Evolutionary conservation across 2,888 invertebrate genomes (phyloP), one percentile per base, ranked within the genome.

Genomic region (Trissoscelio sp.): DNA sequence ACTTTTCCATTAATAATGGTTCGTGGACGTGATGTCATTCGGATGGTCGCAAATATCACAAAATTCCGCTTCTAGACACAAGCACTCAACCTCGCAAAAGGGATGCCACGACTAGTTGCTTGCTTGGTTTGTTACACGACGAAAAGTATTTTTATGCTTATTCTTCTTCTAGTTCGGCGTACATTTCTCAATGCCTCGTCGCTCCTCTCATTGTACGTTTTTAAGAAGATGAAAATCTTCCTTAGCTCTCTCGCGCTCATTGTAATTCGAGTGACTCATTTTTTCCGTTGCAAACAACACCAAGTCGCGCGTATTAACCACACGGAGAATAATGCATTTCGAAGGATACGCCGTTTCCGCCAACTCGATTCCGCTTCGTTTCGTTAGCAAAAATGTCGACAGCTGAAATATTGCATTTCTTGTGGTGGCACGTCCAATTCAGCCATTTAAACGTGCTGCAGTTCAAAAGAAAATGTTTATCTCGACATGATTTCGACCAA

Each of bases 51-150:
- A 51, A 72, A 64, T 70, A 55, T 64, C 57, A 70, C 48, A 44
- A 64, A 70, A 78, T 57, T 53, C 16, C 67, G 39, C 74, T 51
- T 39, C 42, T 48, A 42, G 48, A 64, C 42, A 44, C 44, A 66
- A 48, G 12, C 53, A 70, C 78, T 70, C 70, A 60, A 70, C 78
- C 60, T 70, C 44, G 64, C 73, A 53, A 66, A 79, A 73, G 53
- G 62, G 48, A 69, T 70, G 62, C 74, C 62, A 79, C 62, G 73
- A 74, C 79, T 73, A 58, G 73, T 74, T 74, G 73, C 79, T 72
- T 70, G 66, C 58, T 69, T 64, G 64, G 73, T 74, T 80, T 70
- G 79, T 80, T 80, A 69, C 34, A 24, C 55, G 64, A 80, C 44
- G 22, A 62, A 42, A 64, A 66, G 46, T 51, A 69, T 70, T 73